These are phyloP conservation scores for Cephalophus harveyi DNA, from an alignment of 2,113 vertebrate genomes.

Conservation along the genomic window DNA sequence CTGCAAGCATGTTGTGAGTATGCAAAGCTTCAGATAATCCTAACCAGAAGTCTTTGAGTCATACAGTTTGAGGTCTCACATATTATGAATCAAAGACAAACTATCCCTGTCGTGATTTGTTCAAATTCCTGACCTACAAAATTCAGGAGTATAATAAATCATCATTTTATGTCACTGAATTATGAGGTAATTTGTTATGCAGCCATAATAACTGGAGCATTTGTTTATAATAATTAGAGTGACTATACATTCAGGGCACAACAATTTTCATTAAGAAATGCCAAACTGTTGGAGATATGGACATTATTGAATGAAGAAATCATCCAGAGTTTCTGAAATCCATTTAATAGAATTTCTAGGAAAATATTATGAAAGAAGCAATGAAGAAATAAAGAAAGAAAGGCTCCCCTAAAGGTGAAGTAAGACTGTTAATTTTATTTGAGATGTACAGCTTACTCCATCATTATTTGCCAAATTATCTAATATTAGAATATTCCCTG, in stretches of 20 bases:
- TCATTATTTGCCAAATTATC: neutral
- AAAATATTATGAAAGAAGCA: neutral
- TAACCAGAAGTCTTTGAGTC: neutral
- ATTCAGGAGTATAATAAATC: neutral
- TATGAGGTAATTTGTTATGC: neutral
- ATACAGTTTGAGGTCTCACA: neutral
- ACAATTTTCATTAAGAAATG: neutral
- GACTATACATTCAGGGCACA: neutral
- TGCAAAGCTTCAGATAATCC: neutral
- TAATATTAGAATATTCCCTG: no score
- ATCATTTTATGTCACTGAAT: neutral
- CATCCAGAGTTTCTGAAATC: neutral
- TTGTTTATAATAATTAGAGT: neutral
- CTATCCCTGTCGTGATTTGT: neutral
- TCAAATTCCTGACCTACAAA: neutral
- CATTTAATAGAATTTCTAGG: neutral
- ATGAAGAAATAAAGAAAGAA: neutral
- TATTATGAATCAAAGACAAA: neutral
- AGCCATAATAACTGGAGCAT: neutral
- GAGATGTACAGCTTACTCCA: neutral
- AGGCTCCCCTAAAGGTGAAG: neutral
- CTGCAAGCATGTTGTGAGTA: neutral
- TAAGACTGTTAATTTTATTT: neutral
- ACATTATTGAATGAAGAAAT: neutral
- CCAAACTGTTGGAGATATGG: neutral